Evolutionary conservation across 1,140 invertebrate species (phyloP).

Genomic region (Caenorhabditis brenneri): DNA sequence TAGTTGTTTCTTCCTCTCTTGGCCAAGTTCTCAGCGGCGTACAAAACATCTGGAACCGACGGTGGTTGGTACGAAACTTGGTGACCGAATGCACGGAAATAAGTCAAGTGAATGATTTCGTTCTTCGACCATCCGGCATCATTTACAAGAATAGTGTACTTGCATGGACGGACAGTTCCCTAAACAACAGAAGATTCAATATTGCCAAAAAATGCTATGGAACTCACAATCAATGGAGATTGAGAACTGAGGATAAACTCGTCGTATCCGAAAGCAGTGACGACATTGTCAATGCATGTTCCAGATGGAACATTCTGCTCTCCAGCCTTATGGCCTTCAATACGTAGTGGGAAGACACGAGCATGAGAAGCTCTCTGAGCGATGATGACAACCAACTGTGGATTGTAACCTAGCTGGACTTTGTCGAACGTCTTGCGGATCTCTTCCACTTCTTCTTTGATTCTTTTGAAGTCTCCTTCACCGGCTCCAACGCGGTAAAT

Average conservation of each 20-base stretch:
- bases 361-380: not conserved
- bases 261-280: not conserved
- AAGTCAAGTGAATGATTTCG: not conserved
- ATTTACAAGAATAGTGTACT: not conserved
- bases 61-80: not conserved
- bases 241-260: not conserved
- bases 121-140: not conserved
- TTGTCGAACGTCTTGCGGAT: not conserved
- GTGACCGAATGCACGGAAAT: slow-evolving; percentile 19
- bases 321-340: not conserved
- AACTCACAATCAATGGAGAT: not conserved
- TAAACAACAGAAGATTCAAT: not conserved
- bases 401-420: not conserved
- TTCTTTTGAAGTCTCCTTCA: slow-evolving; percentile 4
- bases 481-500: not conserved
- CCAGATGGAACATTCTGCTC: not conserved
- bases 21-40: slow-evolving; percentile 1
- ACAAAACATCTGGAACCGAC: not conserved
- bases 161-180: slow-evolving; percentile 18
- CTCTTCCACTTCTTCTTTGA: not conserved
- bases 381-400: not conserved
- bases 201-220: not conserved
- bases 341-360: not conserved
- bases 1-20: slow-evolving; percentile 7
- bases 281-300: not conserved